Evolutionary conservation across 2,888 invertebrate genomes (phyloP).

Genomic region (Hirtodrosophila trivittata): DNA sequence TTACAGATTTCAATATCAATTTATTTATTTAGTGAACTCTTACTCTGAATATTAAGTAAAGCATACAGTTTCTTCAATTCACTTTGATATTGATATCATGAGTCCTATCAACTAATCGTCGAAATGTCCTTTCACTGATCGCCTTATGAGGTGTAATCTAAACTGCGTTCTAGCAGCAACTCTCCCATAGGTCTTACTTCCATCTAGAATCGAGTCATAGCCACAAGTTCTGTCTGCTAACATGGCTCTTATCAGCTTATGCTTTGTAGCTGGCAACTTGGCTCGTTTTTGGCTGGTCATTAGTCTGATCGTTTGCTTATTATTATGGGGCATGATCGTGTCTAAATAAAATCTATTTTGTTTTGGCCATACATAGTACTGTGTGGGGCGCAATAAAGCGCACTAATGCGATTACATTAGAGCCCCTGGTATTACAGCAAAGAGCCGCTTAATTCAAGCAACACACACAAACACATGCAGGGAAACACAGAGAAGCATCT

Average conservation of each 20-base stretch:
- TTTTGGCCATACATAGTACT: constrained; percentile 19
- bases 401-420: constrained; percentile 79
- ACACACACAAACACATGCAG: constrained; percentile 28
- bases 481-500: background rate
- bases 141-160: constrained; percentile 18
- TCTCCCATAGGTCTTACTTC: too few species aligned
- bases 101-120: too few species aligned
- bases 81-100: too few species aligned
- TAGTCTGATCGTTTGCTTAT: constrained; percentile 67
- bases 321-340: constrained; percentile 75
- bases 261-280: constrained; percentile 51
- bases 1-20: too few species aligned
- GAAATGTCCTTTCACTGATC: constrained; percentile 7
- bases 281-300: constrained; percentile 64
- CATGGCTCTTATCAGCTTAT: constrained; percentile 74
- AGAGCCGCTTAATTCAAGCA: constrained; percentile 50
- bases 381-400: constrained; percentile 52
- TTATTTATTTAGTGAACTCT: too few species aligned
- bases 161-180: background rate
- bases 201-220: background rate
- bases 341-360: constrained; percentile 76
- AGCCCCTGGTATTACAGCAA: constrained; percentile 53
- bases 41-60: too few species aligned
- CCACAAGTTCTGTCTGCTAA: constrained; percentile 7
- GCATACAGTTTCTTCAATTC: too few species aligned